Conservation (phyloP, 2,888 invertebrate species). For the Leptinotarsa rubiginosa region DNA sequence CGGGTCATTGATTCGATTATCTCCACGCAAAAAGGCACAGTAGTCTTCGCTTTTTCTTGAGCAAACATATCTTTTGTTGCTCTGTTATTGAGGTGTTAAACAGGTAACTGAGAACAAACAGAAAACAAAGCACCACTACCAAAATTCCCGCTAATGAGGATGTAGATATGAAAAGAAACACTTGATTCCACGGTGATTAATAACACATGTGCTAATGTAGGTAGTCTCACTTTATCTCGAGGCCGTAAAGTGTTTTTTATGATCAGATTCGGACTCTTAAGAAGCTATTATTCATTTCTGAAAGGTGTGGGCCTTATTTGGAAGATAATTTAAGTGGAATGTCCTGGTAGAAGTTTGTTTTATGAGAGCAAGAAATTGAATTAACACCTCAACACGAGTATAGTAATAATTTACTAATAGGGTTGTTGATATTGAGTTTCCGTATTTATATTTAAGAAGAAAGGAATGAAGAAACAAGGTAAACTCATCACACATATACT, state of each 20-base stretch:
- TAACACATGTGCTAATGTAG: constrained; percentile 27
- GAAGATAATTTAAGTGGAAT: not conserved
- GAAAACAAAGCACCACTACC: constrained; percentile 14
- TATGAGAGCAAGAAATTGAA: not conserved
- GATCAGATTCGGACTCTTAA: constrained; percentile 12
- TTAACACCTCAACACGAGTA: not conserved
- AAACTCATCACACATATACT: too few relatives aligned
- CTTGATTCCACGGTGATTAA: constrained; percentile 24
- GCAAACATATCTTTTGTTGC: constrained; percentile 8
- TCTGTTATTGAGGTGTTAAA: not conserved
- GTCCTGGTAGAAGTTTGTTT: not conserved
- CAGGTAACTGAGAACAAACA: constrained; percentile 1
- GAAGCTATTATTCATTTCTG: constrained; percentile 21
- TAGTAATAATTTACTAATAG: too few relatives aligned
- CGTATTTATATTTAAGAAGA: too few relatives aligned
- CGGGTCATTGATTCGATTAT: constrained; percentile 1
- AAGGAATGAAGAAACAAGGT: too few relatives aligned
- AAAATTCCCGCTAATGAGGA: constrained; percentile 5
- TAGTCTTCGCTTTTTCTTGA: not conserved
- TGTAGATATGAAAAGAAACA: constrained; percentile 18
- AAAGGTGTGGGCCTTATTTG: constrained; percentile 1
- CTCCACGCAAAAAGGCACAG: not conserved
- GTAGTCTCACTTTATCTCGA: constrained; percentile 7
- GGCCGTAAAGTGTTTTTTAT: constrained; percentile 5
- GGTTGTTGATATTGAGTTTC: not conserved